These are phyloP conservation scores for Schrankia costaestrigalis DNA, from an alignment of 2,888 invertebrate genomes.

Conservation along the genomic window DNA sequence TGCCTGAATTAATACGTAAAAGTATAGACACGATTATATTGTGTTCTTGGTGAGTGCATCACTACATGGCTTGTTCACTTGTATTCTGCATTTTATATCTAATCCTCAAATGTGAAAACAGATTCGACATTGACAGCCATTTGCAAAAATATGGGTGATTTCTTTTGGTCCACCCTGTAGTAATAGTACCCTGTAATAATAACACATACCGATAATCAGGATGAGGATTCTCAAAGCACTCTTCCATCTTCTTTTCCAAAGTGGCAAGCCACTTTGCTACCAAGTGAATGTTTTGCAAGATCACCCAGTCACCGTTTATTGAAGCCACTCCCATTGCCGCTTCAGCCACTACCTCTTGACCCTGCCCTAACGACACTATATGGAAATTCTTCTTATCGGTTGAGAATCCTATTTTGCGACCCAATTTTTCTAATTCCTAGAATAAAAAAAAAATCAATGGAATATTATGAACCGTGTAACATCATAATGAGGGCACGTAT, in stretches of 20 bases:
- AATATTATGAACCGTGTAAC: no score
- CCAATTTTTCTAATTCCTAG: constrained; percentile 92
- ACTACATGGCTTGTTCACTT: no score
- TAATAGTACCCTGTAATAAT: not conserved
- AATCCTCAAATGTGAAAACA: no score
- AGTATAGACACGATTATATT: no score
- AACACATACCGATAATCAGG: constrained; percentile 73
- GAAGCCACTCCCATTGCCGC: constrained; percentile 90
- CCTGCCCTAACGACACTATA: constrained; percentile 96
- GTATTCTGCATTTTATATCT: no score
- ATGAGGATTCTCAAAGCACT: constrained; percentile 85
- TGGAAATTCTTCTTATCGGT: constrained; percentile 92
- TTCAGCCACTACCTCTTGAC: constrained; percentile 96
- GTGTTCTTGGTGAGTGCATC: no score
- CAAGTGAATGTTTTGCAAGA: constrained; percentile 95
- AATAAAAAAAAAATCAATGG: constrained; percentile 9
- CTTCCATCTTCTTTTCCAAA: constrained; percentile 95
- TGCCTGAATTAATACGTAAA: no score
- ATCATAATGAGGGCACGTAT: no score
- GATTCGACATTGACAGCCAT: no score
- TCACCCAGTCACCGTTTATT: constrained; percentile 93
- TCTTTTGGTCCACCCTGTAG: not conserved
- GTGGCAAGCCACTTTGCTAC: constrained; percentile 93
- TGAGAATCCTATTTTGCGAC: constrained; percentile 89
- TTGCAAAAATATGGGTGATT: not conserved